Evolutionary conservation across 2,113 vertebrate species (phyloP).

Genomic region (Procavia capensis): DNA sequence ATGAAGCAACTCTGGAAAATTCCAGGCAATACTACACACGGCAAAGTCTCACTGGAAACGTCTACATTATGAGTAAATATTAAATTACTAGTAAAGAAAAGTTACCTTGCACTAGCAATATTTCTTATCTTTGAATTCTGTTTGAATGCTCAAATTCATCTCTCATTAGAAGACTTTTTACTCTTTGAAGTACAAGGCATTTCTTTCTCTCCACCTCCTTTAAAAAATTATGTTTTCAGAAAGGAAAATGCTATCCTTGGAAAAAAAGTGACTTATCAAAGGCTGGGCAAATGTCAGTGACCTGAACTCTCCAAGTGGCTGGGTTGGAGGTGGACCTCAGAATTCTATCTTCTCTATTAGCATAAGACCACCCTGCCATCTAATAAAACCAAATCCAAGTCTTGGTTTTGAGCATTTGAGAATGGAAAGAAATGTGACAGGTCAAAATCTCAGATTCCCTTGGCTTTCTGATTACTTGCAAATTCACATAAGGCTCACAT

Average conservation of each 20-base stretch:
- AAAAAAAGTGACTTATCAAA: conserved; percentile 11
- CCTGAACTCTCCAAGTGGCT: background rate
- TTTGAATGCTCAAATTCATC: conserved; percentile 19
- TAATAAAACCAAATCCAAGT: conserved; percentile 47
- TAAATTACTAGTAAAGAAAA: conserved; percentile 21
- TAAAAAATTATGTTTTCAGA: conserved; percentile 17
- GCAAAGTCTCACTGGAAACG: conserved; percentile 35
- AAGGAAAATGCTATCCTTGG: conserved; percentile 3
- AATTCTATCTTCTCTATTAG: background rate
- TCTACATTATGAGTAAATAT: background rate
- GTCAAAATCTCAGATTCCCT: conserved; percentile 67
- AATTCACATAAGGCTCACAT: conserved; percentile 68
- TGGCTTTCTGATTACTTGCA: conserved; percentile 68
- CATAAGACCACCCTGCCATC: conserved; percentile 50
- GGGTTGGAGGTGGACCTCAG: background rate
- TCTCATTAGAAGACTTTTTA: background rate
- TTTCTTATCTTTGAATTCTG: conserved; percentile 24
- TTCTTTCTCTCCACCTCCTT: background rate
- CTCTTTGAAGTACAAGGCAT: conserved; percentile 33
- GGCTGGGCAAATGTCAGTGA: conserved; percentile 28
- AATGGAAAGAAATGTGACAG: conserved; percentile 68
- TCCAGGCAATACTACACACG: background rate
- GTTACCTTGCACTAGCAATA: background rate
- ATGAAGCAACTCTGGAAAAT: conserved; percentile 5
- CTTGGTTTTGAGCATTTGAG: conserved; percentile 59